These are phyloP conservation scores for Pseudomyrmex flavicornis DNA, from an alignment of 1,140 invertebrate species.

Conservation along the genomic window DNA sequence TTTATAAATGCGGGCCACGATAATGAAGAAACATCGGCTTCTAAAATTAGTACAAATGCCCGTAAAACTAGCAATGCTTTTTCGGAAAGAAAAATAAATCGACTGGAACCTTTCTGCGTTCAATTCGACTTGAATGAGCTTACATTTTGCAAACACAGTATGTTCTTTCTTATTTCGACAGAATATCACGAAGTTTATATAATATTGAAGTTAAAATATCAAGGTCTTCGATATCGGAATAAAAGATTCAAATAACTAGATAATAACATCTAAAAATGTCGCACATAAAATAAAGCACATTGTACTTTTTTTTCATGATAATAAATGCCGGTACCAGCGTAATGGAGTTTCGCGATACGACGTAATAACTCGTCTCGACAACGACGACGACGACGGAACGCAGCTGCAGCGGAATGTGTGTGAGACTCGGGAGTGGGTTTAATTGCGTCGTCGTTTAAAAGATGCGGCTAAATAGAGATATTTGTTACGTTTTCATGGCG, in stretches of 20 bases:
- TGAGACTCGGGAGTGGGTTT: conserved; percentile 43
- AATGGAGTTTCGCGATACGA: conserved; percentile 13
- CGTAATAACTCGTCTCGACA: conserved; percentile 26
- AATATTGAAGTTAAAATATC: neutral
- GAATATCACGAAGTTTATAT: neutral
- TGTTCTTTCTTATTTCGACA: neutral
- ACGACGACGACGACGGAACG: conserved; percentile 12
- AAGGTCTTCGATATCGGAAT: neutral
- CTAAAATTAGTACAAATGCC: conserved; percentile 63
- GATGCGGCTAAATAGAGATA: conserved; percentile 30
- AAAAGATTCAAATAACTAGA: neutral
- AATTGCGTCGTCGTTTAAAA: conserved; percentile 49
- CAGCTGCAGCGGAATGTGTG: conserved; percentile 22
- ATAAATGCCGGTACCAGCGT: neutral
- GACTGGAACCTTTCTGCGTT: neutral
- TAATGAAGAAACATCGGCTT: conserved; percentile 50
- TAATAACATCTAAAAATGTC: neutral
- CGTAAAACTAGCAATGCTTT: conserved; percentile 26
- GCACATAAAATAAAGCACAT: neutral
- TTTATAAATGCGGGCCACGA: conserved; percentile 56
- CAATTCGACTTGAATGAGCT: too few species aligned
- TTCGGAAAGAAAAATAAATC: neutral
- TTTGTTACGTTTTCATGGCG: conserved; percentile 43
- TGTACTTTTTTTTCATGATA: neutral
- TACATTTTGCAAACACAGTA: too few species aligned